Base-by-base conservation (phyloP, 2,888 invertebrate species). In the Adineta ricciae region DNA sequence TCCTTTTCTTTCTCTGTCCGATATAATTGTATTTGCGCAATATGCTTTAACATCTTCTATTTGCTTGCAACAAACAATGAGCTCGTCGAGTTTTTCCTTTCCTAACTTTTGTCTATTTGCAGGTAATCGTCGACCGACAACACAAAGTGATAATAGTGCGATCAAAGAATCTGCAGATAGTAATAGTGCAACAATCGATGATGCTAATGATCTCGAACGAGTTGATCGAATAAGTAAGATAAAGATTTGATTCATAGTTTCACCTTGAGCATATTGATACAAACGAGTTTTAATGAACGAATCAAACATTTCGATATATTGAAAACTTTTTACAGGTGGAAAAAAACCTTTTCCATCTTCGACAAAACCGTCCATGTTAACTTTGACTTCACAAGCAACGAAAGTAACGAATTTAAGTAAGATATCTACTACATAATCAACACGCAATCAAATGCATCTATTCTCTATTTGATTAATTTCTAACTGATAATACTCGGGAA, bases 151-250 rank as follows among this genome's bases (percentile, higher is more conserved):
- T 72, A 78, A 46, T 96, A 97, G 90, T 83, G 97, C 96, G 88
- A 97, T 98, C 87, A 99, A 99, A 91, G 98, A 98, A 91, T 97
- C 97, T n/a, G 96, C 96, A 86, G 98, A 99, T 91, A 96, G 96
- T 90, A 96, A 95, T 90, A 95, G 94, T 83, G 84, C 83, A 88
- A 97, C 98, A 88, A 94, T 98, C 87, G 94, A 98, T 92, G 97
- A 98, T 91, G 96, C 96, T 91, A 97, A 97, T 90, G 90, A 90
- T 32, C 54, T 32, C 36, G 85, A 72, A 54, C 72, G 83, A 85
- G 2, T 52, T 2, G 85, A 85, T 41, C 73, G 73, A 73, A 52
- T 85, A 38, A 85, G 85, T 85, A 84, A 84, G 85, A 46, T 46
- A 46, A 46, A 5, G 46, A 46, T 46, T 46, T 46, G 11, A 46